Base-by-base conservation (phyloP, 1,140 invertebrate genomes). In the Diachasmimorpha longicaudata region DNA sequence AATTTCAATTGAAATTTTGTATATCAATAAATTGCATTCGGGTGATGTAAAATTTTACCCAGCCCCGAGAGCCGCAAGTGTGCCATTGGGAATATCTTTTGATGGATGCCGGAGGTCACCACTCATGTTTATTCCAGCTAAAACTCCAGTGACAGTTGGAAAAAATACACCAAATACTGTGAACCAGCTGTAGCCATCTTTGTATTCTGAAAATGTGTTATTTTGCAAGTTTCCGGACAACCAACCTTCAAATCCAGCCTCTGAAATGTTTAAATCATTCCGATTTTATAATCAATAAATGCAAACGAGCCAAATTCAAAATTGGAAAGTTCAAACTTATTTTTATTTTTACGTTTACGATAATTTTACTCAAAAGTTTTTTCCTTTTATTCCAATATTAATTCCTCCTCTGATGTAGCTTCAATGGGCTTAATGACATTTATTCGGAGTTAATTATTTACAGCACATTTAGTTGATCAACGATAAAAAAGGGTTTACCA, bases 121-220 rank as follows among this genome's bases (percentile, higher is more conserved):
- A 87, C 96, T 98, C 97, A 99, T 99, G 86, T 99, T 99, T 79
- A 99, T 96, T 55, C 98, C 98, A 55, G 97, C 96, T 75, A 99
- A 91, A 66, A 99, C 96, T 25, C 97, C 97, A 73, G 96, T 96
- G 70, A 98, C 93, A 66, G 97, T 96, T 69, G 97, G 95, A 89
- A 98, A 96, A 89, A 98, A 97, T n/a, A 98, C 95, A 48, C 96
- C 96, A 88, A 97, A 96, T 63, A 97, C 95, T 14, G 94, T 95
- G 85, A 98, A 98, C 95, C 96, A 97, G 73, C 92, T 94, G 78
- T 96, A 93, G 16, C 92, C 93, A 70, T 94, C 90, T 72, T 92
- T 90, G 89, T 97, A 98, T 68, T 92, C 89, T 0, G 96, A 91
- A 86, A 93, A 94, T 21, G 95, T 93, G 86, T 99, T 99, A 76